Conservation (phyloP, 2,888 invertebrate species). For the Carpatolechia fugitivella region DNA sequence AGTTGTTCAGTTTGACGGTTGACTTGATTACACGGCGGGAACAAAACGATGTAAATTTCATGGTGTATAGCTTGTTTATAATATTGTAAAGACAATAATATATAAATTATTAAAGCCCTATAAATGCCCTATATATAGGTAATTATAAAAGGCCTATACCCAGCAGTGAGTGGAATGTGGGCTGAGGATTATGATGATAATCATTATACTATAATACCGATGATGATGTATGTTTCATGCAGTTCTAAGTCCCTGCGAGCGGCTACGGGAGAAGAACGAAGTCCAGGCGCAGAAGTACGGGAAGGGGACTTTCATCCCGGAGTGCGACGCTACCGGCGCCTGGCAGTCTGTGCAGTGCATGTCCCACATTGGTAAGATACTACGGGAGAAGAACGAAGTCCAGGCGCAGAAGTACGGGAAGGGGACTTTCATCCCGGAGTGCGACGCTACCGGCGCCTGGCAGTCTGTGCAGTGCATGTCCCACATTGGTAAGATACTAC, state of each 20-base stretch:
- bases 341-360: slow-evolving; percentile 93
- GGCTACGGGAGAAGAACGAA: slow-evolving; percentile 87
- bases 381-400: slow-evolving; percentile 83
- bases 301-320: slow-evolving; percentile 87
- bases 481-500: slow-evolving; percentile 59
- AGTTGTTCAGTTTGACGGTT: too few relatives aligned
- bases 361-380: slow-evolving; percentile 67
- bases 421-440: slow-evolving; percentile 87
- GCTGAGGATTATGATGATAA: too few relatives aligned
- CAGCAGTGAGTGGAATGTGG: too few relatives aligned
- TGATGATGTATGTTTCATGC: slow-evolving; percentile 10
- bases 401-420: slow-evolving; percentile 85
- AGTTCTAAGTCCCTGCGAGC: slow-evolving; percentile 90
- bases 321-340: slow-evolving; percentile 86
- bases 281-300: slow-evolving; percentile 85
- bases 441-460: slow-evolving; percentile 88
- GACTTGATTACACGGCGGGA: too few relatives aligned
- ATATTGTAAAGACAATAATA: too few relatives aligned
- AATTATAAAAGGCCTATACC: too few relatives aligned
- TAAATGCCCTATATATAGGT: too few relatives aligned
- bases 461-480: slow-evolving; percentile 89
- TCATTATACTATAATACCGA: too few relatives aligned
- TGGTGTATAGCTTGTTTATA: too few relatives aligned
- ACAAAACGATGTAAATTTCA: too few relatives aligned
- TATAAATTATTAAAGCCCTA: too few relatives aligned